Evolutionary conservation across 2,888 invertebrate species (phyloP).

Genomic region (Hedya salicella): DNA sequence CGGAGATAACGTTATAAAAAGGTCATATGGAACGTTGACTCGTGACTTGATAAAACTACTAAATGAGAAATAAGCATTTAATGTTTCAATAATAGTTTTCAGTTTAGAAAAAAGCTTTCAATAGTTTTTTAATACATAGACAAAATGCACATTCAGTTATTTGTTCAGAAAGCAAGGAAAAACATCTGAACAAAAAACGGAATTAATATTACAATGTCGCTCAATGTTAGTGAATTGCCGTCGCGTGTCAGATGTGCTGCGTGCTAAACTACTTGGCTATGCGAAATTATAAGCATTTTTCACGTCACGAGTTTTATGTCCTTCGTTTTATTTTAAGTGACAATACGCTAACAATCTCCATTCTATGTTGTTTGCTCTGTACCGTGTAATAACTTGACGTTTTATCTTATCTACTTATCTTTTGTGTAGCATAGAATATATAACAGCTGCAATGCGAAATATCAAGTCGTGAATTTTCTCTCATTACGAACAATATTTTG

Average conservation of each 20-base stretch:
- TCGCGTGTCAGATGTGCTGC: constrained; percentile 9
- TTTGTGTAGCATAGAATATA: neutral
- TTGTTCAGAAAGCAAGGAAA: neutral
- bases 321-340: constrained; percentile 30
- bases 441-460: constrained; percentile 35
- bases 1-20: too few relatives aligned
- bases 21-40: too few relatives aligned
- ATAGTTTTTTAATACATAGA: too few relatives aligned
- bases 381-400: constrained; percentile 13
- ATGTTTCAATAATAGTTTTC: too few relatives aligned
- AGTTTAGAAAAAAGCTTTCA: too few relatives aligned
- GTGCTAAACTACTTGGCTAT: constrained; percentile 12
- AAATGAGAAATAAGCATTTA: too few relatives aligned
- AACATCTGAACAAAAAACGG: constrained; percentile 20
- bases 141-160: neutral
- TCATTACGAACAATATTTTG: neutral
- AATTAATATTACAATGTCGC: constrained; percentile 4
- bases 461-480: neutral
- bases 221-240: constrained; percentile 14
- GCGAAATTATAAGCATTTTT: constrained; percentile 39
- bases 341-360: constrained; percentile 20
- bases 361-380: constrained; percentile 17
- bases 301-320: constrained; percentile 32
- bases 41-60: too few relatives aligned
- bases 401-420: constrained; percentile 38